These are phyloP conservation scores for Netelia melanura DNA, from an alignment of 2,888 invertebrate species.

Conservation along the genomic window DNA sequence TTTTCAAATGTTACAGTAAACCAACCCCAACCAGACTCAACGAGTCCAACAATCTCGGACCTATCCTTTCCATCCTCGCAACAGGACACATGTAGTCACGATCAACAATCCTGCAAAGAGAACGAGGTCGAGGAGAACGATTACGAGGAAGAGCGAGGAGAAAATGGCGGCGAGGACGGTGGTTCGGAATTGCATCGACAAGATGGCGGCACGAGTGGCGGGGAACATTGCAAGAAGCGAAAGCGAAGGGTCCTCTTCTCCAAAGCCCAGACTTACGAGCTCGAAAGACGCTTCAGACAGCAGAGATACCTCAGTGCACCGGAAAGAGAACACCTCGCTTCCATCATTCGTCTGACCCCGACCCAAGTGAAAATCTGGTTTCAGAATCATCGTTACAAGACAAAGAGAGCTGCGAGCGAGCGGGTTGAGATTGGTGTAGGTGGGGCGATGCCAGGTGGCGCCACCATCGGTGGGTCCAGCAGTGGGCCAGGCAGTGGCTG, in stretches of 20 bases:
- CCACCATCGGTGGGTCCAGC: conserved; percentile 4
- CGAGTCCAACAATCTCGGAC: conserved; percentile 93
- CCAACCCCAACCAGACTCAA: conserved; percentile 92
- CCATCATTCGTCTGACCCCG: conserved; percentile 96
- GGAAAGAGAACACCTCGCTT: conserved; percentile 98
- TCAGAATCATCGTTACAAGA: conserved; percentile 98
- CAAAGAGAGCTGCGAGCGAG: conserved; percentile 98
- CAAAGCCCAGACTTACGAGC: conserved; percentile 98
- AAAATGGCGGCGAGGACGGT: conserved; percentile 86
- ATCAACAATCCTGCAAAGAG: conserved; percentile 81
- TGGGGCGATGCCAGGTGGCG: conserved; percentile 82
- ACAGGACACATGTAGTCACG: conserved; percentile 80
- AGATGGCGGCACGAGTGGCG: conserved; percentile 85
- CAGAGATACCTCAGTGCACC: conserved; percentile 99
- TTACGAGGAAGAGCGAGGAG: conserved; percentile 81
- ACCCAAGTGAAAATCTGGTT: conserved; percentile 99
- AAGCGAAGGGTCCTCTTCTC: conserved; percentile 98
- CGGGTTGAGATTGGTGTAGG: conserved; percentile 90
- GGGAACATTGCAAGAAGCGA: conserved; percentile 89
- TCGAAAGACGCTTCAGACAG: conserved; percentile 97
- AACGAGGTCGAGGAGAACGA: conserved; percentile 85
- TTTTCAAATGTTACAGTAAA: conserved; percentile 60
- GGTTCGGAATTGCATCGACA: conserved; percentile 67
- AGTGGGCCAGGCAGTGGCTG: conserved; percentile 87
- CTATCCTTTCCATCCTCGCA: conserved; percentile 85